Conservation (phyloP, 1,140 invertebrate genomes). For the Littorina saxatilis region DNA sequence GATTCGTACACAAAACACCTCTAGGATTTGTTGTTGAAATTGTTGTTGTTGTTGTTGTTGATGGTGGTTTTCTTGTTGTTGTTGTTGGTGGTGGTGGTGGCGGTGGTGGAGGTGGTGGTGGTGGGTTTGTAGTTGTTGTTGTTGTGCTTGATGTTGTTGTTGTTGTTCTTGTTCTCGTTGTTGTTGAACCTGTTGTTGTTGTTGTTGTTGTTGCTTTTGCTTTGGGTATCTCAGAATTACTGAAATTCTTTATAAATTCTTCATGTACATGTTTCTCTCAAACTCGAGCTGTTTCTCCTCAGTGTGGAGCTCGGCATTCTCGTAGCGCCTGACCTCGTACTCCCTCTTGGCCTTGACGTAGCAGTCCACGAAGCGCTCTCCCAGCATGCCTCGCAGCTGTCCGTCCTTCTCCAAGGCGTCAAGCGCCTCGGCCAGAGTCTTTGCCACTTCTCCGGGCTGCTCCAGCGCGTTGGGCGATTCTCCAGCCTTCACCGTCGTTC, state of each 20-base stretch:
- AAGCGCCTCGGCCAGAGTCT: conserved; percentile 12
- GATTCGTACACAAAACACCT: no score
- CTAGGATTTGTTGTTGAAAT: no score
- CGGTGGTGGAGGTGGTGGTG: neutral
- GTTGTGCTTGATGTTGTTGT: neutral
- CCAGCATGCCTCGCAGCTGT: conserved; percentile 14
- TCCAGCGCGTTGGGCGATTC: neutral
- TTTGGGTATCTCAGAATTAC: no score
- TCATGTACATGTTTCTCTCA: conserved; percentile 26
- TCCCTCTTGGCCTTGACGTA: conserved; percentile 13
- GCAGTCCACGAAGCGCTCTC: conserved; percentile 23
- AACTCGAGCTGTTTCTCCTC: conserved; percentile 14
- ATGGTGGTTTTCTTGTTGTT: no score
- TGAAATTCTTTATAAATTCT: neutral
- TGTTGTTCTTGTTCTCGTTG: neutral
- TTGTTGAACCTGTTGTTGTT: no score
- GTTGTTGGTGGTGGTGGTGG: no score
- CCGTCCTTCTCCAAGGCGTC: conserved; percentile 31
- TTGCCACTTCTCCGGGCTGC: neutral
- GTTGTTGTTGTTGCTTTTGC: no score
- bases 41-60: no score
- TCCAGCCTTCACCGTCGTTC: no score
- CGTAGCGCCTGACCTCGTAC: neutral
- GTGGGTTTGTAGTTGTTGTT: neutral
- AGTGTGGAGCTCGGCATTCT: neutral